Base-by-base conservation (phyloP, 2,113 vertebrate genomes). In the Apus apus region DNA sequence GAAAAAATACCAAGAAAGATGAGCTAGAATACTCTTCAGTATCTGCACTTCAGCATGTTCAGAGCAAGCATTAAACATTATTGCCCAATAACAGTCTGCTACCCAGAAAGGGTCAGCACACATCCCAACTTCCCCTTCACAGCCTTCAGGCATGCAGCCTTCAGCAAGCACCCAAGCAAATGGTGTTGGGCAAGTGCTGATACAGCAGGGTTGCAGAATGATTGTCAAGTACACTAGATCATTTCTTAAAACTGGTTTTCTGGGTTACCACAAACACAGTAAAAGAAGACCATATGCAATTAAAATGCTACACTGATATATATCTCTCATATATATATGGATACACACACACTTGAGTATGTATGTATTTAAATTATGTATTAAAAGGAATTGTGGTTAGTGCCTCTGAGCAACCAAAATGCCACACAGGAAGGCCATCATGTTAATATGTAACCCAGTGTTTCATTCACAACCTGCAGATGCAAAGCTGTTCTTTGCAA, bases 271-370 rank as follows among this genome's bases (percentile, higher is more conserved):
- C 62, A 85, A 78, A 60, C 48, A 56, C 5, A 79, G 30, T 50
- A 61, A 75, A 88, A 92, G 27, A 78, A 0, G 5, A 46, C 29
- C 26, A 9, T 18, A 61, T 32, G 11, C 25, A 72, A 62, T 96
- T 79, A 57, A 85, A 97, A 95, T 29, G 34, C 32, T 8, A 46
- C 30, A 36, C 43, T 89, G 45, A 64, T 68, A 48, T 87, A 57
- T 6, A 17, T 30, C 34, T 58, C 22, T 67, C n/a, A 16, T 8
- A 22, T 4, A 54, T 0, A 26, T 0, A 58, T 3, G 6, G 7
- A 30, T 38, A 79, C 32, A 79, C 7, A 67, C 5, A 62, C 45
- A 62, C 19, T 19, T 21, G 21, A 46, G 22, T 38, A 51, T n/a
- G n/a, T 8, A 85, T 30, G 15, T 36, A 76, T 80, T 71, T 67